Conservation (phyloP, 2,888 invertebrate species). For the Mechanitis messenoides region DNA sequence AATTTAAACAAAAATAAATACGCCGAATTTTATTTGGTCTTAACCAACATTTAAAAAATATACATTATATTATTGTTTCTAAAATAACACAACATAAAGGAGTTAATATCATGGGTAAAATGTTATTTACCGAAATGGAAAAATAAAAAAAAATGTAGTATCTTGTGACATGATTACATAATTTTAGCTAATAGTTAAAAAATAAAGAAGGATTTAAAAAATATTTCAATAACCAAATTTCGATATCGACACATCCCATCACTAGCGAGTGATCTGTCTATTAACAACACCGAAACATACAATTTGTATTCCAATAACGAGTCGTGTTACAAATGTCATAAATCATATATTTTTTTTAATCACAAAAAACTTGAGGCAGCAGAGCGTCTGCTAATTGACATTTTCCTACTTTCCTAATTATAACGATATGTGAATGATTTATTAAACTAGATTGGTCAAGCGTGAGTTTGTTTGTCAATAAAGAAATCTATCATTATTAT, state of each 20-base stretch:
- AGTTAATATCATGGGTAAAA: too few relatives aligned
- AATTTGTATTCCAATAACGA: conserved; percentile 70
- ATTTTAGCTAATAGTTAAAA: too few relatives aligned
- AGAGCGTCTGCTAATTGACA: conserved; percentile 74
- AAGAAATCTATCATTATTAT: too few relatives aligned
- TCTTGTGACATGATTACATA: too few relatives aligned
- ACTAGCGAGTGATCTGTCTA: conserved; percentile 25
- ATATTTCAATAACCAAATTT: conserved; percentile 10
- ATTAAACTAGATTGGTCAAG: conserved; percentile 20
- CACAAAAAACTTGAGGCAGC: conserved; percentile 51
- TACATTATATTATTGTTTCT: too few relatives aligned
- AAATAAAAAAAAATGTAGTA: too few relatives aligned
- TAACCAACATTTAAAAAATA: too few relatives aligned
- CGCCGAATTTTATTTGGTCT: too few relatives aligned
- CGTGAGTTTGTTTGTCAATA: neutral
- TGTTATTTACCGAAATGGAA: too few relatives aligned
- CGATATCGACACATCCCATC: conserved; percentile 14
- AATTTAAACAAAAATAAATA: too few relatives aligned
- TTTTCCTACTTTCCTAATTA: conserved; percentile 57
- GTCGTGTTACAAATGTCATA: conserved; percentile 64
- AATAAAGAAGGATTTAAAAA: neutral
- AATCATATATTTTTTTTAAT: conserved; percentile 61
- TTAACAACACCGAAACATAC: conserved; percentile 49
- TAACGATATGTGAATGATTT: conserved; percentile 31
- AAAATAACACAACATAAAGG: too few relatives aligned